A percentile compares a stretch with the other conserved stretches of the same genome.
These are phyloP conservation scores for Zaprionus davidi DNA, from an alignment of 1,140 invertebrate genomes.

Conservation along the genomic window DNA sequence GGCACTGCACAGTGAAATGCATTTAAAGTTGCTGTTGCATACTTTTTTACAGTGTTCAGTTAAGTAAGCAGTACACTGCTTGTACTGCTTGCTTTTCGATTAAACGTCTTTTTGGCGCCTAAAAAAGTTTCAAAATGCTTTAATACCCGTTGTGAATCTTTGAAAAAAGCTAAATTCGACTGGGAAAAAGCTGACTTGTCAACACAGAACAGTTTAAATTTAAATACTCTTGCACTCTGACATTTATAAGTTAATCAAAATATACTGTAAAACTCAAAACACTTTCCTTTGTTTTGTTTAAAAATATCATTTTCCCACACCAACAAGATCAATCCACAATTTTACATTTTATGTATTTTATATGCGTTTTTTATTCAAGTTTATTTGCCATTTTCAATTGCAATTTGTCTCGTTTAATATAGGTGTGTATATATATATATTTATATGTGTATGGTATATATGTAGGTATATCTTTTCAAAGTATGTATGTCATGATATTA, in stretches of 20 bases:
- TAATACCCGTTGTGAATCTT: too few species aligned
- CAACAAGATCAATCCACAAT: neutral
- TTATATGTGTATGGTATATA: constrained; percentile 12
- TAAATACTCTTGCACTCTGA: neutral
- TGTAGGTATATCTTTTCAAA: constrained; percentile 30
- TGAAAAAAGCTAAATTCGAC: too few species aligned
- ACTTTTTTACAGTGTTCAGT: too few species aligned
- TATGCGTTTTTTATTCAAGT: constrained; percentile 53
- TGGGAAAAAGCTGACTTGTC: too few species aligned
- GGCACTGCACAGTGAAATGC: too few species aligned
- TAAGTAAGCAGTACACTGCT: too few species aligned
- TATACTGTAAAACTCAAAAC: neutral
- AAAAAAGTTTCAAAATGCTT: too few species aligned
- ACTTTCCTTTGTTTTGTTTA: neutral
- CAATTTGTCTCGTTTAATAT: constrained; percentile 50
- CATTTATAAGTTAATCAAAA: neutral
- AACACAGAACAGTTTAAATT: neutral
- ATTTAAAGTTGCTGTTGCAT: too few species aligned
- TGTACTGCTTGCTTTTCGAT: too few species aligned
- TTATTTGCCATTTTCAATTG: constrained; percentile 39
- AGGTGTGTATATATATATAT: constrained; percentile 24
- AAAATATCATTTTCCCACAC: neutral
- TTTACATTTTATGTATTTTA: neutral
- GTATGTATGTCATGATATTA: constrained; percentile 75
- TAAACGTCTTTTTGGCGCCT: too few species aligned